Evolutionary conservation across 1,140 invertebrate species (phyloP).

Genomic region (Lordiphosa clarofinis): DNA sequence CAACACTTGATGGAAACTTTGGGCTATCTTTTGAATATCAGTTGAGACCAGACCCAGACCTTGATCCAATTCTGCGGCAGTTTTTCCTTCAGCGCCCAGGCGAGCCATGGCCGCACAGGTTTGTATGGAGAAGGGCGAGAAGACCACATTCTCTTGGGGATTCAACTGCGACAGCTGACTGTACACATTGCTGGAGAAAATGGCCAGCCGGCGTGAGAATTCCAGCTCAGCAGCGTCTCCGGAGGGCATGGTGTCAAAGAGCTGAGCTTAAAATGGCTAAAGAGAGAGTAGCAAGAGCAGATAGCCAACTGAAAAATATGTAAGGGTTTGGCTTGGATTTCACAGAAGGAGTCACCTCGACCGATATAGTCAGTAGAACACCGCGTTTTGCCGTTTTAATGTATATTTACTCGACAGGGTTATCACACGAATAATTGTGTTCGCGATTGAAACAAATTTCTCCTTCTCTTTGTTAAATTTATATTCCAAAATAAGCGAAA

Average conservation of each 20-base stretch:
- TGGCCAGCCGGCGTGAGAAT: slow-evolving; percentile 49
- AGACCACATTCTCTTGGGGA: slow-evolving; percentile 79
- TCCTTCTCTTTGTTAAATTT: too few relatives aligned
- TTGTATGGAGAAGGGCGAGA: slow-evolving; percentile 77
- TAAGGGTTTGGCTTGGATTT: slow-evolving; percentile 19
- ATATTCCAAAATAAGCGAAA: neutral
- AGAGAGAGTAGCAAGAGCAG: too few relatives aligned
- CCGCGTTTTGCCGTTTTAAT: slow-evolving; percentile 47
- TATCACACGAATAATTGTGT: slow-evolving; percentile 18
- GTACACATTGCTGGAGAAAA: slow-evolving; percentile 55
- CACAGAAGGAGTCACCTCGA: slow-evolving; percentile 60
- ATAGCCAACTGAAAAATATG: too few relatives aligned
- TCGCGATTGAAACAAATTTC: slow-evolving; percentile 28
- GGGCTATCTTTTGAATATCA: slow-evolving; percentile 38
- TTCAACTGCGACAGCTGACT: slow-evolving; percentile 26
- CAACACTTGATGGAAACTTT: slow-evolving; percentile 53
- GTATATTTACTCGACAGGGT: slow-evolving; percentile 8
- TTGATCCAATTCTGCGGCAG: slow-evolving; percentile 81
- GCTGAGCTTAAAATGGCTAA: neutral
- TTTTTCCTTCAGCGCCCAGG: slow-evolving; percentile 81
- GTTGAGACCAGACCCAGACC: slow-evolving; percentile 77
- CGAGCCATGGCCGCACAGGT: slow-evolving; percentile 82
- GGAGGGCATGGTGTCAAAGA: slow-evolving; percentile 19
- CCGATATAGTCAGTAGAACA: slow-evolving; percentile 18
- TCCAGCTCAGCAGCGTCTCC: slow-evolving; percentile 22